Evolutionary conservation across 2,113 vertebrate genomes (phyloP).

Genomic region (Rattus rattus): DNA sequence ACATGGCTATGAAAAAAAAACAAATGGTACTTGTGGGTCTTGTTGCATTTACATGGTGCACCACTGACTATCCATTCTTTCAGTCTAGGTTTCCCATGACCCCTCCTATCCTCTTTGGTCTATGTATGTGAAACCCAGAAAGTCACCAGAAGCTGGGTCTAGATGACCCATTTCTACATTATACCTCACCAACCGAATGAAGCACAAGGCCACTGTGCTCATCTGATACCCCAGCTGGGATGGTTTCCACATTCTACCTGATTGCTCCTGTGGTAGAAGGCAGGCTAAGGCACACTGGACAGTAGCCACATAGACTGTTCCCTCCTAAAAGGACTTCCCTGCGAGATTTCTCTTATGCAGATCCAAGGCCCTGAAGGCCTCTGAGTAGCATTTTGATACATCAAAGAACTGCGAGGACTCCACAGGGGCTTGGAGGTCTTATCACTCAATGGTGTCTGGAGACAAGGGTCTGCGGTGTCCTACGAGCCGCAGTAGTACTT

Average conservation of each 20-base stretch:
- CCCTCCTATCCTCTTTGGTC: not conserved
- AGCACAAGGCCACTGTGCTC: not conserved
- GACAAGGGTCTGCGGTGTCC: not conserved
- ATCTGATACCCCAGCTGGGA: not conserved
- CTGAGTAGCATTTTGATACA: not conserved
- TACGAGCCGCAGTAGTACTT: not conserved
- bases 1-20: not conserved
- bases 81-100: not conserved
- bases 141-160: not conserved
- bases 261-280: not conserved
- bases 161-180: not conserved
- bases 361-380: not conserved
- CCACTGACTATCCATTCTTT: not conserved
- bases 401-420: not conserved
- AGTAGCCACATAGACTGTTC: not conserved
- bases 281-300: not conserved
- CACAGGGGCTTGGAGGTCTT: not conserved
- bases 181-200: not conserved
- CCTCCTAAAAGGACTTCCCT: not conserved
- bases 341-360: not conserved
- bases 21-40: not conserved
- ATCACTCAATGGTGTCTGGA: not conserved
- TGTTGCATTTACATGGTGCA: not conserved
- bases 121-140: not conserved
- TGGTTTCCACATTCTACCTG: not conserved